A percentile compares a stretch with the other conserved stretches of the same genome.
These are phyloP conservation scores for Timema cristinae DNA, from an alignment of 2,888 invertebrate genomes.

Conservation along the genomic window DNA sequence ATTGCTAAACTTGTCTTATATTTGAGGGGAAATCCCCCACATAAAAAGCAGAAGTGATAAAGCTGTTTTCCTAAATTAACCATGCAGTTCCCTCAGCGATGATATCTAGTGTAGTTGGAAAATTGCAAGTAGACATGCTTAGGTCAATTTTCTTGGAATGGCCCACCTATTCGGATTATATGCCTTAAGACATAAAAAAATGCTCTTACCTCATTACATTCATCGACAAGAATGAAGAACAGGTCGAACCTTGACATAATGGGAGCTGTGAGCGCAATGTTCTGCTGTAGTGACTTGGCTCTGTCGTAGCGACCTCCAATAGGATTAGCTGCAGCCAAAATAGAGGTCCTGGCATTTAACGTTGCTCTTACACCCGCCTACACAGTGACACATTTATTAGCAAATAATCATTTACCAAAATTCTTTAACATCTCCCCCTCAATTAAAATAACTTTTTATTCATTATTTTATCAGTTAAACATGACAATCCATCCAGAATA, in stretches of 20 bases:
- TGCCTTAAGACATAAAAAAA: too few species aligned
- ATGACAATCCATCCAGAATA: too few species aligned
- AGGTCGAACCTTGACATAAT: slow-evolving; percentile 99
- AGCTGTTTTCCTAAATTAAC: too few species aligned
- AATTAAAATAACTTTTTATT: slow-evolving; percentile 15
- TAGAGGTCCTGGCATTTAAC: slow-evolving; percentile 94
- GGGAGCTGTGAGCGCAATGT: slow-evolving; percentile 88
- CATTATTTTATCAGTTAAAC: background rate
- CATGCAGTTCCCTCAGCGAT: too few species aligned
- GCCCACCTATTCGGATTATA: too few species aligned
- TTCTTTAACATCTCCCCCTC: background rate
- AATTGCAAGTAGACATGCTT: too few species aligned
- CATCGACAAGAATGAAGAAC: slow-evolving; percentile 97
- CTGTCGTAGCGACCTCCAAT: slow-evolving; percentile 96
- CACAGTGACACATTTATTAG: slow-evolving; percentile 25
- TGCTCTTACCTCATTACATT: slow-evolving; percentile 73
- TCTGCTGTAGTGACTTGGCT: slow-evolving; percentile 89
- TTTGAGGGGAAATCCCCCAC: too few species aligned
- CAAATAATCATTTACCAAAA: slow-evolving; percentile 13
- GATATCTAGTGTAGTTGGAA: too few species aligned
- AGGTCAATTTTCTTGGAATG: too few species aligned
- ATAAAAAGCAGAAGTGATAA: too few species aligned
- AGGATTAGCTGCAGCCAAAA: slow-evolving; percentile 97
- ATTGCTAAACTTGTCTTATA: too few species aligned
- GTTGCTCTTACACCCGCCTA: slow-evolving; percentile 95